Evolutionary conservation across 1,140 invertebrate genomes (phyloP).

Genomic region (Bombus confusus): DNA sequence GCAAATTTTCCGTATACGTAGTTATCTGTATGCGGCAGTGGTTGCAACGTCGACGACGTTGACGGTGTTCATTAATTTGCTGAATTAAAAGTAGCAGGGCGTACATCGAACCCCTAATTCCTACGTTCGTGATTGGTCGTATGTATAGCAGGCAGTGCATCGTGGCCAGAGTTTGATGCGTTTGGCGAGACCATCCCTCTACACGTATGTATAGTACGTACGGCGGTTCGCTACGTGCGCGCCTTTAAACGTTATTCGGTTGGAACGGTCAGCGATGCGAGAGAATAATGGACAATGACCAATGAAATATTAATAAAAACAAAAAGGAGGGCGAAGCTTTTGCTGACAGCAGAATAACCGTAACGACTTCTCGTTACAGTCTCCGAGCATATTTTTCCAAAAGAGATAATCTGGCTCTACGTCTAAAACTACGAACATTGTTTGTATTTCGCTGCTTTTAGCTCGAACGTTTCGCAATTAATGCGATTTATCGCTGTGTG

Average conservation of each 20-base stretch:
- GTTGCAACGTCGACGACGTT: slow-evolving; percentile 57
- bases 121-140: slow-evolving; percentile 59
- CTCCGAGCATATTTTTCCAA: not conserved
- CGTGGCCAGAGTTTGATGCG: slow-evolving; percentile 30
- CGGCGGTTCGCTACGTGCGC: slow-evolving; percentile 23
- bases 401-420: not conserved
- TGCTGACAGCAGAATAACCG: not conserved
- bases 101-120: slow-evolving; percentile 66
- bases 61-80: slow-evolving; percentile 67
- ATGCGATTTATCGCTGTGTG: not conserved
- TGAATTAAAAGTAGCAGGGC: slow-evolving; percentile 49
- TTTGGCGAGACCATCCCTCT: slow-evolving; percentile 2
- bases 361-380: slow-evolving; percentile 19
- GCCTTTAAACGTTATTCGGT: slow-evolving; percentile 35
- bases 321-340: not conserved
- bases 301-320: slow-evolving; percentile 46
- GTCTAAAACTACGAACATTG: not conserved
- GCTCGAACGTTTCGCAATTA: not conserved
- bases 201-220: slow-evolving; percentile 23
- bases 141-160: slow-evolving; percentile 49
- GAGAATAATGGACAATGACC: slow-evolving; percentile 55
- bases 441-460: not conserved
- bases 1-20: slow-evolving; percentile 51
- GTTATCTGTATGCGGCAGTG: slow-evolving; percentile 49
- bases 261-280: slow-evolving; percentile 47